These are phyloP conservation scores for Cosmopolites sordidus DNA, from an alignment of 2,888 invertebrate genomes.

Conservation along the genomic window DNA sequence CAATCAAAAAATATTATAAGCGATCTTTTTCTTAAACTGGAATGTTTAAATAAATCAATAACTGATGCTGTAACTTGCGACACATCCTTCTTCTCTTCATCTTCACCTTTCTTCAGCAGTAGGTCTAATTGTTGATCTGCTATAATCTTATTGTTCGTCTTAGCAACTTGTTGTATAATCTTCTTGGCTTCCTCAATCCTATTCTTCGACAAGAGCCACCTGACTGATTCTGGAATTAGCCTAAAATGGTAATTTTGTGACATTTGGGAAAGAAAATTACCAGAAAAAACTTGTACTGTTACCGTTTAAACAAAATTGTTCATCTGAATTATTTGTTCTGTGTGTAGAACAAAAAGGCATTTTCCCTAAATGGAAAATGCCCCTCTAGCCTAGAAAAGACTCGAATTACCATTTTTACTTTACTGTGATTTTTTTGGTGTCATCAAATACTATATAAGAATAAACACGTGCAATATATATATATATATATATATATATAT, in stretches of 20 bases:
- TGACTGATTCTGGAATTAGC: constrained; percentile 22
- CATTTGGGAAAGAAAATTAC: constrained; percentile 3
- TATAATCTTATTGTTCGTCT: constrained; percentile 21
- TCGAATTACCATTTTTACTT: neutral
- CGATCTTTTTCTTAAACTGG: constrained; percentile 61
- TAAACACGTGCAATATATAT: too few relatives aligned
- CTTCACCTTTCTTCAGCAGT: constrained; percentile 15
- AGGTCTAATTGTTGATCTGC: constrained; percentile 15
- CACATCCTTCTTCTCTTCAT: constrained; percentile 22
- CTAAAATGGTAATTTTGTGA: constrained; percentile 7
- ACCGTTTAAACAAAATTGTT: constrained; percentile 7
- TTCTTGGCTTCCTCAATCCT: constrained; percentile 18
- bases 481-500: too few relatives aligned
- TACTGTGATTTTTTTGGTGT: too few relatives aligned
- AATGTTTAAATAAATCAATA: constrained; percentile 57
- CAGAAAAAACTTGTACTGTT: constrained; percentile 7
- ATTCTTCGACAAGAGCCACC: constrained; percentile 25
- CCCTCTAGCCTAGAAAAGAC: constrained; percentile 10
- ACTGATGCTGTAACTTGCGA: constrained; percentile 29
- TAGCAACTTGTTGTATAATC: constrained; percentile 20
- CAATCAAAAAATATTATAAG: constrained; percentile 71
- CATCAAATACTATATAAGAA: too few relatives aligned
- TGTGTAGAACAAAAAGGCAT: constrained; percentile 2
- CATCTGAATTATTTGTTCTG: constrained; percentile 9
- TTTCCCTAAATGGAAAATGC: constrained; percentile 13